Evolutionary conservation across 1,140 invertebrate genomes (phyloP).

Genomic region (Mercenaria mercenaria): DNA sequence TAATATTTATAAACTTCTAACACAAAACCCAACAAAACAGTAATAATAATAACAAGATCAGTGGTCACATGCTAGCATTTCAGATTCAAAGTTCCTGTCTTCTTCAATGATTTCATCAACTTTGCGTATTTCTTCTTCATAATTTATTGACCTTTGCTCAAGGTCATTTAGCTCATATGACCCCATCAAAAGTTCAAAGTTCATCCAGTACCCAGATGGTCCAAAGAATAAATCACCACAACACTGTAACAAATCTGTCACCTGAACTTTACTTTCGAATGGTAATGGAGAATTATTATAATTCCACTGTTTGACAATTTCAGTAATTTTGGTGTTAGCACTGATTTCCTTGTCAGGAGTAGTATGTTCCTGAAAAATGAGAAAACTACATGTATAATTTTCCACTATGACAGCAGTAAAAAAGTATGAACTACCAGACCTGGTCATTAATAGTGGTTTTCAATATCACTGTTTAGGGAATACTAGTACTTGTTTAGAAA

Average conservation of each 20-base stretch:
- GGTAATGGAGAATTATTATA: background rate
- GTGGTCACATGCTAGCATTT: background rate
- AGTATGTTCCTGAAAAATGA: conserved; percentile 1
- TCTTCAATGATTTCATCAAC: conserved; percentile 15
- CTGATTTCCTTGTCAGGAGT: background rate
- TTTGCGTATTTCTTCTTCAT: conserved; percentile 1
- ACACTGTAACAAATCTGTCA: background rate
- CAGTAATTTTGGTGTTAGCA: background rate
- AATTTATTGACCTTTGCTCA: background rate
- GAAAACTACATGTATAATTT: no score
- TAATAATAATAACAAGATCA: no score
- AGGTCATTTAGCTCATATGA: background rate
- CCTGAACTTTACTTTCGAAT: background rate
- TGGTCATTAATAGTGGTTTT: no score
- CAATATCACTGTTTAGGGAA: no score
- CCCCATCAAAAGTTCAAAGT: conserved; percentile 25
- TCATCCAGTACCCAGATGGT: background rate
- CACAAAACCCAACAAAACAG: no score
- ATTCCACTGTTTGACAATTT: conserved; percentile 21
- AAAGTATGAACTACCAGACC: no score
- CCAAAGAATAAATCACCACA: background rate
- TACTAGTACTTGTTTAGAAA: no score
- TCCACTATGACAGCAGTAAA: no score
- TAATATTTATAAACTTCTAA: no score
- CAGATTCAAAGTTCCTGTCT: background rate